Evolutionary conservation across 2,797 vertebrate genomes (phyloP).

Genomic region (Sebastes steindachneri): DNA sequence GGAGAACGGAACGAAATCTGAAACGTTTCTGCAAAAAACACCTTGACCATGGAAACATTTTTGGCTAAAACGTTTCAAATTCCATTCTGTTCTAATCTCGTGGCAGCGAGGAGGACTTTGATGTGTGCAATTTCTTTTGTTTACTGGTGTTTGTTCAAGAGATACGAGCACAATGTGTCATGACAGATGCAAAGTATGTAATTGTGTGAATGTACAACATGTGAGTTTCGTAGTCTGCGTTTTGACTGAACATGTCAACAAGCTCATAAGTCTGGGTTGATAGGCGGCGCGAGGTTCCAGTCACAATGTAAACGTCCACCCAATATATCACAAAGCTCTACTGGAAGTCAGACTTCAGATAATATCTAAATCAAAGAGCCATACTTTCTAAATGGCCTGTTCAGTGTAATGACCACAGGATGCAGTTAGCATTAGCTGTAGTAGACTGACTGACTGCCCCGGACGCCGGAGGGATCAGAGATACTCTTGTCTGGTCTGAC

Average conservation of each 20-base stretch:
- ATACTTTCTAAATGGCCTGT: slow-evolving; percentile 63
- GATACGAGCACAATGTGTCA: slow-evolving; percentile 41
- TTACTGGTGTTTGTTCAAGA: slow-evolving; percentile 26
- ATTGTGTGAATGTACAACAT: background rate
- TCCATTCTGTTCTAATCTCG: slow-evolving; percentile 86
- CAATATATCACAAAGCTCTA: slow-evolving; percentile 15
- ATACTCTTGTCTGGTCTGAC: slow-evolving; percentile 42
- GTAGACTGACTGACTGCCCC: slow-evolving; percentile 54
- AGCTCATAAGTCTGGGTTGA: slow-evolving; percentile 2
- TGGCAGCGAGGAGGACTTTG: slow-evolving; percentile 26
- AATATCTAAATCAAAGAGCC: slow-evolving; percentile 57
- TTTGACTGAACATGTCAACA: slow-evolving; percentile 24
- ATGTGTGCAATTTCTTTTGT: slow-evolving; percentile 27
- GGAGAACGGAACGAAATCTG: slow-evolving; percentile 88
- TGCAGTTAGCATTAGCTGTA: slow-evolving; percentile 66
- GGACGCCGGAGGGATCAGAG: slow-evolving; percentile 34
- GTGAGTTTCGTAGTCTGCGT: background rate
- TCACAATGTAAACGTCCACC: slow-evolving; percentile 9
- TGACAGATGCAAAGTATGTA: slow-evolving; percentile 26
- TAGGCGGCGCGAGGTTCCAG: background rate
- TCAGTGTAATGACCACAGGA: slow-evolving; percentile 67
- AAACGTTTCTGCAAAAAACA: slow-evolving; percentile 93
- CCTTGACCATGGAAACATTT: slow-evolving; percentile 88
- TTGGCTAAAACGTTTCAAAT: slow-evolving; percentile 91
- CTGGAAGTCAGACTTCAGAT: slow-evolving; percentile 58